Conservation (phyloP, 1,140 invertebrate species). For the Papilio helenus region DNA sequence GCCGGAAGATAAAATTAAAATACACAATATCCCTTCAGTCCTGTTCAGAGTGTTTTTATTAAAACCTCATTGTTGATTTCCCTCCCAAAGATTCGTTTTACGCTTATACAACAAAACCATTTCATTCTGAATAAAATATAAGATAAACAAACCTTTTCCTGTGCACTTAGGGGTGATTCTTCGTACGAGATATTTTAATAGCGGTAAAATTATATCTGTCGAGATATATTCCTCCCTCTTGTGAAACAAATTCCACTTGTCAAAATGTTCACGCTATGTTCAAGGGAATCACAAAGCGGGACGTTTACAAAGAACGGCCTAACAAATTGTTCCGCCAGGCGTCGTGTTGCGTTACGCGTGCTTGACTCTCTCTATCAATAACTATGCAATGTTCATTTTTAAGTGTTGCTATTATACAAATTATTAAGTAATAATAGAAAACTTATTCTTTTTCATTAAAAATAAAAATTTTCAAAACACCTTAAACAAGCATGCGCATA, state of each 20-base stretch:
- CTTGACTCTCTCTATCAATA: slow-evolving; percentile 59
- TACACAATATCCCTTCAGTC: not conserved
- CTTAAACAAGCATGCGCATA: too few relatives aligned
- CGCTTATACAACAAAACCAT: slow-evolving; percentile 14
- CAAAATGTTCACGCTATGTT: slow-evolving; percentile 75
- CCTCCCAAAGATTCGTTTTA: not conserved
- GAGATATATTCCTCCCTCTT: slow-evolving; percentile 61
- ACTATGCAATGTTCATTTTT: slow-evolving; percentile 53
- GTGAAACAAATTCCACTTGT: slow-evolving; percentile 75
- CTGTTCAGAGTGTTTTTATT: slow-evolving; percentile 11
- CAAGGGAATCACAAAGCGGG: slow-evolving; percentile 72
- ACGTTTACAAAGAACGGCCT: slow-evolving; percentile 71
- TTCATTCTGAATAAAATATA: slow-evolving; percentile 19
- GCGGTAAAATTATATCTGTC: slow-evolving; percentile 50
- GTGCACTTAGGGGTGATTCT: slow-evolving; percentile 5
- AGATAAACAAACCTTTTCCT: slow-evolving; percentile 20
- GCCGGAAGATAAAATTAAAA: not conserved
- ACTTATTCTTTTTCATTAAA: too few relatives aligned
- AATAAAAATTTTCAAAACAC: too few relatives aligned
- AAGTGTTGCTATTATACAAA: not conserved
- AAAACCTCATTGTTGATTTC: slow-evolving; percentile 16
- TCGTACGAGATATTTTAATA: slow-evolving; percentile 4
- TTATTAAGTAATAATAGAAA: not conserved
- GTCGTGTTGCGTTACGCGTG: slow-evolving; percentile 60
- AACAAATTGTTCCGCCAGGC: slow-evolving; percentile 75